Percentiles rank a stretch among this genome's conserved stretches.
phyloP scores from a whole-genome alignment of 2,888 invertebrate species.

The Andrena minutula region DNA sequence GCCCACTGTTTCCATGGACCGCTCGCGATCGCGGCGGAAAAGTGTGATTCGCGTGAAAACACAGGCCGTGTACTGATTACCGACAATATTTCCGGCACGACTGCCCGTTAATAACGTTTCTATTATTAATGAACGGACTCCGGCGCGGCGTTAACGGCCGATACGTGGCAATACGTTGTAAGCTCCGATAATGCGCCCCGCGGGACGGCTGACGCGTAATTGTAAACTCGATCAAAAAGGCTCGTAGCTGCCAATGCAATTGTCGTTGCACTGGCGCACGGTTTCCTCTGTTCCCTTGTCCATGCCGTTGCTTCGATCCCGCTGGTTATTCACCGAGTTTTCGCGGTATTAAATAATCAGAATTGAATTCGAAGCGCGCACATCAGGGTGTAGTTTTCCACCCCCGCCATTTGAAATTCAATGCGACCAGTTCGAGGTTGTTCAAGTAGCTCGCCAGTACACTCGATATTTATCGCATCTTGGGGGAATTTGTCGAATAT shows the following conservation, averaged over 20 bases:
- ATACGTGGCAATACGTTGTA: slow-evolving; percentile 57
- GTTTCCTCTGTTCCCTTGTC: slow-evolving; percentile 15
- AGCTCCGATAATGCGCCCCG: slow-evolving; percentile 61
- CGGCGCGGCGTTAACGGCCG: slow-evolving; percentile 62
- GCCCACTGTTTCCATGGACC: neutral
- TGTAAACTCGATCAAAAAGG: slow-evolving; percentile 68
- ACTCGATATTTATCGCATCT: slow-evolving; percentile 36
- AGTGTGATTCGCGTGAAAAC: slow-evolving; percentile 41
- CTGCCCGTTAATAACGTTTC: slow-evolving; percentile 73
- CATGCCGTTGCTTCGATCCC: neutral
- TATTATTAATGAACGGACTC: slow-evolving; percentile 73
- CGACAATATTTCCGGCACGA: slow-evolving; percentile 64
- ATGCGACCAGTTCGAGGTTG: slow-evolving; percentile 33
- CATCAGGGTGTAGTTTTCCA: slow-evolving; percentile 12
- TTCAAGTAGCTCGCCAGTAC: neutral
- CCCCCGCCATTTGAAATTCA: slow-evolving; percentile 44
- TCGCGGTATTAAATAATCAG: slow-evolving; percentile 45
- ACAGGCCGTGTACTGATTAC: slow-evolving; percentile 58
- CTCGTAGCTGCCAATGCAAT: slow-evolving; percentile 56
- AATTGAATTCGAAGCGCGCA: slow-evolving; percentile 29
- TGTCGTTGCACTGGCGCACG: slow-evolving; percentile 12
- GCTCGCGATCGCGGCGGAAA: slow-evolving; percentile 1
- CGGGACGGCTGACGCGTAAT: slow-evolving; percentile 64
- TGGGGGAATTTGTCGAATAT: slow-evolving; percentile 31
- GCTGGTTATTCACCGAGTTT: slow-evolving; percentile 41